A percentile compares a stretch with the other conserved stretches of the same genome.
These are phyloP conservation scores for Dicyrtomina minuta DNA, from an alignment of 2,888 invertebrate species.

Conservation along the genomic window DNA sequence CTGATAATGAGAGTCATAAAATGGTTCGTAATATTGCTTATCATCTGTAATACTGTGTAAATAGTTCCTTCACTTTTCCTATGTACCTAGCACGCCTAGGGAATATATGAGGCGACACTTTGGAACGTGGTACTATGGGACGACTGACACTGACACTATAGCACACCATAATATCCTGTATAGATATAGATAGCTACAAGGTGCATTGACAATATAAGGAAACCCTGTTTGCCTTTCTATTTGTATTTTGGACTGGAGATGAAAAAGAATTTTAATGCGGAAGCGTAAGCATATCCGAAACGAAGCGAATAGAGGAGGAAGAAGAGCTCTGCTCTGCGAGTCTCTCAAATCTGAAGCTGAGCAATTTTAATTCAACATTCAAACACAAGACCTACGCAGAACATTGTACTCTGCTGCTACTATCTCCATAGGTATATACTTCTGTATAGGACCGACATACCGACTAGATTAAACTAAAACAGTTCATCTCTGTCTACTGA, in stretches of 20 bases:
- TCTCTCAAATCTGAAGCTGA: neutral
- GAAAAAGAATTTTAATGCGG: constrained; percentile 30
- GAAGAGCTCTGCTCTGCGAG: neutral
- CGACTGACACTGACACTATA: no score
- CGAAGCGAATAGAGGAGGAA: neutral
- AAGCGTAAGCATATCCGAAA: constrained; percentile 26
- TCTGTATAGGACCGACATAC: no score
- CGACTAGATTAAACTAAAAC: neutral
- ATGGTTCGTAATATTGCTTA: constrained; percentile 7
- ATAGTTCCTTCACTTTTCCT: neutral
- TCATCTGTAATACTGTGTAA: constrained; percentile 16
- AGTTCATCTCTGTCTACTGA: neutral
- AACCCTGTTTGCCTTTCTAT: no score
- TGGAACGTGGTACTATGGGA: no score
- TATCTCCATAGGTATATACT: neutral
- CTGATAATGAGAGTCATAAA: constrained; percentile 14
- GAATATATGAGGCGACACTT: neutral
- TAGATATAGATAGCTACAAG: neutral
- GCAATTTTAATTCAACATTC: neutral
- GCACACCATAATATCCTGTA: neutral
- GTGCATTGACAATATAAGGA: no score
- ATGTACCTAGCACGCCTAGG: neutral
- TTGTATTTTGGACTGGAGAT: constrained; percentile 6
- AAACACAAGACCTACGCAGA: neutral
- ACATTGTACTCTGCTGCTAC: neutral